Percentiles rank a stretch among this genome's conserved stretches.
phyloP scores from a whole-genome alignment of 2,888 invertebrate genomes.

The Herminia tarsipennalis region DNA sequence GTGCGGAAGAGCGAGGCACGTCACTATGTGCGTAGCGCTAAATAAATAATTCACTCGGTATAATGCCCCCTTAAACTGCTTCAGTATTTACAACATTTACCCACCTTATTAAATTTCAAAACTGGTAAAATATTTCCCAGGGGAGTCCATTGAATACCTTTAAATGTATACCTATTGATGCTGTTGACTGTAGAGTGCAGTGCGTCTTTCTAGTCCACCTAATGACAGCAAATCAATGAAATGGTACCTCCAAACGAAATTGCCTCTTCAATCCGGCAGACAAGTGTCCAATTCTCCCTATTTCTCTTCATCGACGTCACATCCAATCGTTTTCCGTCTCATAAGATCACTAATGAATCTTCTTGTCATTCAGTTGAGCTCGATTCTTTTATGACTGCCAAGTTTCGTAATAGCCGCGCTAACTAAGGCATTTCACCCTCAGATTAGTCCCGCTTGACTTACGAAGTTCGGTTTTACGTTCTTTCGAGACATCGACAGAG shows the following conservation, averaged over 20 bases:
- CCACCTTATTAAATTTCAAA: too few relatives aligned
- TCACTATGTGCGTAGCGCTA: too few relatives aligned
- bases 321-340: conserved; percentile 40
- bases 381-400: conserved; percentile 31
- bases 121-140: too few relatives aligned
- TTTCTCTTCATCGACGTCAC: conserved; percentile 39
- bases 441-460: conserved; percentile 12
- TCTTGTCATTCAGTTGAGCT: conserved; percentile 34
- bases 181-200: too few relatives aligned
- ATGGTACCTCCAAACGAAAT: conserved; percentile 32
- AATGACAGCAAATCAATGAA: conserved; percentile 35
- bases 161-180: too few relatives aligned
- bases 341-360: conserved; percentile 45
- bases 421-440: conserved; percentile 19
- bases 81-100: too few relatives aligned
- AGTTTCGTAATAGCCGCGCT: conserved; percentile 21
- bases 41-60: too few relatives aligned
- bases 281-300: conserved; percentile 38
- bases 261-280: conserved; percentile 31
- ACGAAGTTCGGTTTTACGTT: conserved; percentile 11
- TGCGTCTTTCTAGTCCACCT: conserved; percentile 7
- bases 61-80: too few relatives aligned
- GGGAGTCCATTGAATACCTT: too few relatives aligned
- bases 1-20: too few relatives aligned
- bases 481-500: too few relatives aligned